These are phyloP conservation scores for Nothocercus julius DNA, from an alignment of 2,113 vertebrate species.

Conservation along the genomic window DNA sequence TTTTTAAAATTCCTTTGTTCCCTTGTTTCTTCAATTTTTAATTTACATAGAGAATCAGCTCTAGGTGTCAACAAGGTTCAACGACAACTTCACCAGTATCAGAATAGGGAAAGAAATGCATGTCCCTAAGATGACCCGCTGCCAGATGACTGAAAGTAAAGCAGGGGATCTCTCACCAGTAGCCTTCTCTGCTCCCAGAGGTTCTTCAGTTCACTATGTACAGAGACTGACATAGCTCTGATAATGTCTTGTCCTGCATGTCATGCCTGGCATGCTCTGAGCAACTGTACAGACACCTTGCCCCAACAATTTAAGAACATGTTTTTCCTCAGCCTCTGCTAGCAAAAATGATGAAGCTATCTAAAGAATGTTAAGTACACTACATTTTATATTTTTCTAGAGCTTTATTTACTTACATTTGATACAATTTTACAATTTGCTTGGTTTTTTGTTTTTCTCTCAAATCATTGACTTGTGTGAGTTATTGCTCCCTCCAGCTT, in stretches of 20 bases:
- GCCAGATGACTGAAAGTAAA: neutral
- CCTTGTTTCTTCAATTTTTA: neutral
- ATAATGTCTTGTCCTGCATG: neutral
- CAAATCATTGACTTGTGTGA: neutral
- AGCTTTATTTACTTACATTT: neutral
- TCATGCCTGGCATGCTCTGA: neutral
- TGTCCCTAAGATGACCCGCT: rapidly evolving
- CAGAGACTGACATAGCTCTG: neutral
- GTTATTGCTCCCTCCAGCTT: neutral
- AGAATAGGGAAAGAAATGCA: neutral
- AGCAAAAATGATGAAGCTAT: neutral
- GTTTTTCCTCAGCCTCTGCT: neutral
- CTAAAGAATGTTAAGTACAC: neutral
- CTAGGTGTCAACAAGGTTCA: neutral
- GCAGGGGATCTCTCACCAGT: neutral
- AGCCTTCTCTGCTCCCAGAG: neutral
- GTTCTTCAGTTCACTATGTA: neutral
- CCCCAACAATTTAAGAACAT: neutral
- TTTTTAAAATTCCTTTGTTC: neutral
- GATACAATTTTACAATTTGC: neutral
- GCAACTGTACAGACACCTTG: neutral
- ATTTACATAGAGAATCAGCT: neutral
- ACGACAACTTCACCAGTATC: neutral
- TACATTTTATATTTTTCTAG: neutral
- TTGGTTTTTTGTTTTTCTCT: neutral